These are phyloP conservation scores for Paralvinella palmiformis DNA, from an alignment of 1,140 invertebrate species.

Conservation along the genomic window DNA sequence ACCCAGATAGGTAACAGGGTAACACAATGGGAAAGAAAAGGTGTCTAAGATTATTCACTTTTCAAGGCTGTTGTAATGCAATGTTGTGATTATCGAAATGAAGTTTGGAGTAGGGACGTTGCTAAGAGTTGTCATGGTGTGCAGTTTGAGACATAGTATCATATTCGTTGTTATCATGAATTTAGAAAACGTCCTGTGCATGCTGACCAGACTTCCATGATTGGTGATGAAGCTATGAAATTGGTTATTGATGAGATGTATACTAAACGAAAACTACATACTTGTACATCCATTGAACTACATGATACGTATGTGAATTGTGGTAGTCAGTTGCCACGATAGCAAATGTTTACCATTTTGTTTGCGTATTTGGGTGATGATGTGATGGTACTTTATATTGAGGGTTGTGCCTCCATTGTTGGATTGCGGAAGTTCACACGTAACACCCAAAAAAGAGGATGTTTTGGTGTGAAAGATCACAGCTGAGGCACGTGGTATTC, in stretches of 20 bases:
- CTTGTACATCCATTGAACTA: too few relatives aligned
- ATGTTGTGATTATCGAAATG: background rate
- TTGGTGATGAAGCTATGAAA: too few relatives aligned
- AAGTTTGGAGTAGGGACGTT: background rate
- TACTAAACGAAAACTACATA: too few relatives aligned
- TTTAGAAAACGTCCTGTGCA: background rate
- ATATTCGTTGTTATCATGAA: slow-evolving; percentile 2
- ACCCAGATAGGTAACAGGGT: background rate
- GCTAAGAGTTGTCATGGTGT: background rate
- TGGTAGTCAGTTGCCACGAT: background rate
- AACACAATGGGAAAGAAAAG: background rate
- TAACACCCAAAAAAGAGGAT: too few relatives aligned
- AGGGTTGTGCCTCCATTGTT: slow-evolving; percentile 1
- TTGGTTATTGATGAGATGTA: too few relatives aligned
- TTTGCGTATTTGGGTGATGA: slow-evolving; percentile 2
- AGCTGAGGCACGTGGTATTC: too few relatives aligned
- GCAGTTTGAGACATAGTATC: slow-evolving; percentile 1
- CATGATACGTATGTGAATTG: background rate
- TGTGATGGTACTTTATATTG: background rate
- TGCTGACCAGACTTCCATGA: background rate
- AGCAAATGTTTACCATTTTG: background rate
- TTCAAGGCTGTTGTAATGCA: background rate
- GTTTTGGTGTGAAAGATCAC: too few relatives aligned
- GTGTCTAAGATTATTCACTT: background rate
- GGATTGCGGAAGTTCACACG: background rate